Base-by-base conservation (phyloP, 2,113 vertebrate species). In the Scortum barcoo region DNA sequence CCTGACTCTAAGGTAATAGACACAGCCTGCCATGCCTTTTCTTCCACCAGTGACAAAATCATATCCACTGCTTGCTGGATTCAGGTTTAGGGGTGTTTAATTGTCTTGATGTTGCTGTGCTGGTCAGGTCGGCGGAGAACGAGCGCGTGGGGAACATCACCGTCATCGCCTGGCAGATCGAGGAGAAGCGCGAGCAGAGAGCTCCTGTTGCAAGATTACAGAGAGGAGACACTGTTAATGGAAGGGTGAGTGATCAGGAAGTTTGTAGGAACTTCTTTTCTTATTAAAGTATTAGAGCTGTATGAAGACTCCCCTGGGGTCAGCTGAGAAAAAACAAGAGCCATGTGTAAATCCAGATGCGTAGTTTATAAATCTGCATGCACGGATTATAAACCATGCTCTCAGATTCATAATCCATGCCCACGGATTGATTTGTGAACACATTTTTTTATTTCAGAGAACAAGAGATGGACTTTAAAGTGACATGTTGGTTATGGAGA, bases 141-240 rank as follows among this genome's bases (percentile, higher is more conserved):
- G 96, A 97, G 86, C 96, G 96, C 0, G 96, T 99, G 68, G 98
- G 98, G 51, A 99, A 97, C 93, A 96, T 99, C 92, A 98, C 98
- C 0, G 96, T 99, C 88, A 99, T 99, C 36, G 98, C 97, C 83
- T 99, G 98, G 98, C 97, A 99, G 86, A 97, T 98, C 85, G 98
- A 99, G 76, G 98, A 98, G 88, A 99, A 97, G 91, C 95, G 95
- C 1, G 97, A 99, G 22, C 96, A 97, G 93, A 95, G 95, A 76
- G 94, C 96, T 67, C 95, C 97, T 2, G 95, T 97, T 48, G 94
- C 96, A 65, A 95, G 97, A 72, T 91, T 97, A 81, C 93, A 93
- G 80, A 86, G 93, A 67, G 92, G 96, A 20, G 98, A 99, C 90
- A 98, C 97, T 0, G 89, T 98, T 65, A 99, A 98, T 50, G 98